phyloP scores from a whole-genome alignment of 1,140 invertebrate species.

The Melitaea cinxia region DNA sequence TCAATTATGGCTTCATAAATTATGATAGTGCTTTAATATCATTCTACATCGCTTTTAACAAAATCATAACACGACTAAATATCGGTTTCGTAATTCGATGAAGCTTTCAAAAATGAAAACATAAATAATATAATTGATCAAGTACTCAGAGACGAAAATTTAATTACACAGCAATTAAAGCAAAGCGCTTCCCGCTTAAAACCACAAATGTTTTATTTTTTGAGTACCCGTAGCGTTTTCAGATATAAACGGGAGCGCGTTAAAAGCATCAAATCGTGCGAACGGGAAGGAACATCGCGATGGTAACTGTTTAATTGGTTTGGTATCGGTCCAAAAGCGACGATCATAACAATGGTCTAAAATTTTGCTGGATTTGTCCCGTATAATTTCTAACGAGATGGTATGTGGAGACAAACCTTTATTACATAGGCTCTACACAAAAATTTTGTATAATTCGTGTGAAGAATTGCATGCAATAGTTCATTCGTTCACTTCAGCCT shows the following conservation, averaged over 20 bases:
- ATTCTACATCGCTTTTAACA: too few relatives aligned
- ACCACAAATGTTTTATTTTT: slow-evolving; percentile 4
- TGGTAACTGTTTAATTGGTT: slow-evolving; percentile 47
- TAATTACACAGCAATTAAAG: slow-evolving; percentile 5
- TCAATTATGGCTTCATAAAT: too few relatives aligned
- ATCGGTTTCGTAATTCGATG: not conserved
- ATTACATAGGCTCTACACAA: too few relatives aligned
- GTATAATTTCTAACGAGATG: not conserved
- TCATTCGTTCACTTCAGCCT: too few relatives aligned
- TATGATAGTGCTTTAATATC: too few relatives aligned
- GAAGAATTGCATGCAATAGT: too few relatives aligned
- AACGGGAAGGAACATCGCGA: slow-evolving; percentile 31
- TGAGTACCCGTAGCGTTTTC: not conserved
- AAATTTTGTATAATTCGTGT: too few relatives aligned
- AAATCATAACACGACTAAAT: too few relatives aligned
- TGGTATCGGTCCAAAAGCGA: slow-evolving; percentile 46
- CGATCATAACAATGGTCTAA: slow-evolving; percentile 11
- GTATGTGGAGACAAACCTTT: too few relatives aligned
- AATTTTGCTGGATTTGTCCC: slow-evolving; percentile 25
- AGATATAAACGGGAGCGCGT: slow-evolving; percentile 21
- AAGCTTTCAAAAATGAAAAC: not conserved
- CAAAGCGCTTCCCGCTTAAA: not conserved
- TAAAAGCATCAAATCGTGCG: slow-evolving; percentile 41
- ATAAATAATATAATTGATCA: slow-evolving; percentile 2
- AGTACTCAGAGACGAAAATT: not conserved